Conservation (phyloP, 2,888 invertebrate species). For the Calameuta filiformis region DNA sequence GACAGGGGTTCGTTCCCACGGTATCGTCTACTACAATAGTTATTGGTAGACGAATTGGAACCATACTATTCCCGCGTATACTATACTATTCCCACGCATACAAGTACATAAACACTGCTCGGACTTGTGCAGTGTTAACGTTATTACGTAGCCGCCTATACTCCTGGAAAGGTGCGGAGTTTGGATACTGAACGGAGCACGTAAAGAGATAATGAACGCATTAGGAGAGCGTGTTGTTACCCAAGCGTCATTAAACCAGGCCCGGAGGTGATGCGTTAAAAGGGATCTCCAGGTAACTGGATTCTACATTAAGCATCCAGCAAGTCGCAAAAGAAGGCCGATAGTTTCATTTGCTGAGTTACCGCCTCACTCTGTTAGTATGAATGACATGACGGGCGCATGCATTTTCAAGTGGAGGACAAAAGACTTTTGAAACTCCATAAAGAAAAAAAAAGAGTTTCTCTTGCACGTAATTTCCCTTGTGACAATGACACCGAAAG, state of each 20-base stretch:
- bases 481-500: not conserved
- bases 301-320: not conserved
- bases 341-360: not conserved
- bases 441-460: not conserved
- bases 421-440: not conserved
- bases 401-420: not conserved
- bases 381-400: not conserved
- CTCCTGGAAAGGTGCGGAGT: not conserved
- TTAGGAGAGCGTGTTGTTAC: not conserved
- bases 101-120: no score
- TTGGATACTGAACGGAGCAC: not conserved
- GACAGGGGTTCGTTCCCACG: not conserved
- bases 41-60: not conserved
- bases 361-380: not conserved
- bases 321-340: not conserved
- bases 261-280: not conserved
- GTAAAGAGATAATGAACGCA: not conserved
- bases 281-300: not conserved
- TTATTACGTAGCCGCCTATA: not conserved
- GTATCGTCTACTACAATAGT: not conserved
- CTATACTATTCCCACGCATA: not conserved
- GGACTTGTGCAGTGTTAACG: not conserved
- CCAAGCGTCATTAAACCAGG: not conserved
- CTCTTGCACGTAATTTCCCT: not conserved
- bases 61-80: not conserved